phyloP scores from a whole-genome alignment of 2,113 vertebrate species.

The Stigmatopora argus region DNA sequence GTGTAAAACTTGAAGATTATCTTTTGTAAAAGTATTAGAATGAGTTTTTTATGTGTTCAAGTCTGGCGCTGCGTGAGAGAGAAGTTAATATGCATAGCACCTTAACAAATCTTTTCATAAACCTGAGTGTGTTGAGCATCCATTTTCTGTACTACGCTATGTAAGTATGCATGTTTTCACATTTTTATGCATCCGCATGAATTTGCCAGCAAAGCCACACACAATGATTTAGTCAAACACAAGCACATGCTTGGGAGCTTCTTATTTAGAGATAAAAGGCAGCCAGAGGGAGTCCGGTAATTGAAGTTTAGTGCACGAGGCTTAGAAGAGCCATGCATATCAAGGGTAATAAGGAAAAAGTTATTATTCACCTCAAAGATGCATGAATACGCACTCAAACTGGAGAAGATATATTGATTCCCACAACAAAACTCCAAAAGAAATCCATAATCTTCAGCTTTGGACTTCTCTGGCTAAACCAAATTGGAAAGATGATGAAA shows the following conservation, averaged over 20 bases:
- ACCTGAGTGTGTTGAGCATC: conserved; percentile 5
- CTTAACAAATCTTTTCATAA: conserved; percentile 9
- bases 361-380: conserved; percentile 58
- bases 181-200: conserved; percentile 22
- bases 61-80: background rate
- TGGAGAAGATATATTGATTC: conserved; percentile 11
- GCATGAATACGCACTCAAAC: conserved; percentile 20
- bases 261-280: conserved; percentile 60
- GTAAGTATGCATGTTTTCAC: conserved; percentile 21
- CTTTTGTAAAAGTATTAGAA: too few species aligned
- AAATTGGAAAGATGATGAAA: conserved; percentile 44
- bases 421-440: conserved; percentile 15
- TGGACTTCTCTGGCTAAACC: conserved; percentile 21
- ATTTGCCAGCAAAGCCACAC: conserved; percentile 22
- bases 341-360: conserved; percentile 54
- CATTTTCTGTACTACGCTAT: conserved; percentile 12
- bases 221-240: background rate
- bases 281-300: conserved; percentile 58
- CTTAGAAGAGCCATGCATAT: conserved; percentile 54
- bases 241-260: conserved; percentile 32
- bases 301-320: conserved; percentile 61
- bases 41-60: background rate
- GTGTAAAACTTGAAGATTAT: conserved; percentile 1
- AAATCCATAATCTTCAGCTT: conserved; percentile 15
- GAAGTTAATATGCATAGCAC: conserved; percentile 3